phyloP scores from a whole-genome alignment of 2,113 vertebrate genomes.

The Seriola quinqueradiata region DNA sequence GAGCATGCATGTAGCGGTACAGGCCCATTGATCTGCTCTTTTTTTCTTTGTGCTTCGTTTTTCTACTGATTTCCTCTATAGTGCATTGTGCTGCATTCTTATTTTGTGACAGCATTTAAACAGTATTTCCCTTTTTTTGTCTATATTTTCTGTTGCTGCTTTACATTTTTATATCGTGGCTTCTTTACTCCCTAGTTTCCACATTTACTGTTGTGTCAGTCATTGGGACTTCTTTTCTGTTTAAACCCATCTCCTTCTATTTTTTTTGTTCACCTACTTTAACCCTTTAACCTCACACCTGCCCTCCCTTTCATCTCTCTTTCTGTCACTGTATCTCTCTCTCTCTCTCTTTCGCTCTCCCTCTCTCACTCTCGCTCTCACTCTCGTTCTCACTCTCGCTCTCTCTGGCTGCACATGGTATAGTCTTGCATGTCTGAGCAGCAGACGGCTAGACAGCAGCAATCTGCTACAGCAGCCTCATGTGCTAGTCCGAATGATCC shows the following conservation, averaged over 20 bases:
- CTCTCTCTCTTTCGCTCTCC: slow-evolving; percentile 27
- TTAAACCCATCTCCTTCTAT: not conserved
- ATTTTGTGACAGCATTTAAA: not conserved
- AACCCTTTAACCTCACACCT: slow-evolving; percentile 57
- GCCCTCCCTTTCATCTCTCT: slow-evolving; percentile 51
- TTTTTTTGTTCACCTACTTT: slow-evolving; percentile 48
- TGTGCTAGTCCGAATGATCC: slow-evolving; percentile 57
- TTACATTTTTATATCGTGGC: not conserved
- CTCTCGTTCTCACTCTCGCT: slow-evolving; percentile 42
- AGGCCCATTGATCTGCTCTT: slow-evolving; percentile 46
- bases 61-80: not conserved
- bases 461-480: slow-evolving; percentile 74
- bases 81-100: not conserved
- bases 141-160: slow-evolving; percentile 6
- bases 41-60: slow-evolving; percentile 24
- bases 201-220: slow-evolving; percentile 6
- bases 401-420: slow-evolving; percentile 71
- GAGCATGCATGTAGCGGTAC: slow-evolving; percentile 38
- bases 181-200: slow-evolving; percentile 6
- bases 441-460: slow-evolving; percentile 80
- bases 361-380: slow-evolving; percentile 16
- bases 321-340: slow-evolving; percentile 6
- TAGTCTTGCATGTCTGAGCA: slow-evolving; percentile 83
- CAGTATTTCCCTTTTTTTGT: not conserved
- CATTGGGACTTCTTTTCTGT: not conserved